Evolutionary conservation across 92 coral and sea anemone species (phyloP).

Genomic region (Epizoanthus illoricatus): DNA sequence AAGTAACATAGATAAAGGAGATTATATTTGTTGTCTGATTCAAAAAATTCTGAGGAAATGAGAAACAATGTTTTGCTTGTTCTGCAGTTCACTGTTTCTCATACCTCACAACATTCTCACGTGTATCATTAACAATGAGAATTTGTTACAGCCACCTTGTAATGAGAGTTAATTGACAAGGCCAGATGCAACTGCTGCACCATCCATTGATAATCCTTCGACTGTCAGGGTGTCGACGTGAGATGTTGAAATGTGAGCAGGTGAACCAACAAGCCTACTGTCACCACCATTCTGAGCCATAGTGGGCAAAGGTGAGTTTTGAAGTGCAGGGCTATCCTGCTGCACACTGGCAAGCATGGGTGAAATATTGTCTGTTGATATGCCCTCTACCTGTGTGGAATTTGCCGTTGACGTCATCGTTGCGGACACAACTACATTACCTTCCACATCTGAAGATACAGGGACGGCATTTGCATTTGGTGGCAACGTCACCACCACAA

Average conservation of each 20-base stretch:
- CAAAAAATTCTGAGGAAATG: too few relatives aligned
- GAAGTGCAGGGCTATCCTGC: slow-evolving; percentile 74
- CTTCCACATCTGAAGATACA: slow-evolving; percentile 62
- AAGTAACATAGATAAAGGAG: too few relatives aligned
- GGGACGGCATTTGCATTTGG: slow-evolving; percentile 76
- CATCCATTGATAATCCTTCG: slow-evolving; percentile 35
- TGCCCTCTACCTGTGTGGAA: slow-evolving; percentile 58
- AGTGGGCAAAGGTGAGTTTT: slow-evolving; percentile 81
- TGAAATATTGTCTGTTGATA: slow-evolving; percentile 55
- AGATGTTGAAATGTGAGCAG: slow-evolving; percentile 54
- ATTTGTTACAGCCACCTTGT: too few relatives aligned
- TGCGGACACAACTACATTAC: slow-evolving; percentile 57
- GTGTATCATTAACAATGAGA: too few relatives aligned
- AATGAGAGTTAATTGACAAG: slow-evolving; percentile 17
- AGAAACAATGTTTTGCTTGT: too few relatives aligned
- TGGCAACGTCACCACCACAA: slow-evolving; percentile 82
- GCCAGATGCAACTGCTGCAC: slow-evolving; percentile 4
- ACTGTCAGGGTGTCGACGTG: slow-evolving; percentile 31
- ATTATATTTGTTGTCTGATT: too few relatives aligned
- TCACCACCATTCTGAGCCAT: slow-evolving; percentile 91
- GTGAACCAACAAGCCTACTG: slow-evolving; percentile 57
- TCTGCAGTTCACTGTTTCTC: too few relatives aligned
- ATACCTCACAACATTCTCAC: too few relatives aligned
- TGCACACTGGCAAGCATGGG: slow-evolving; percentile 67
- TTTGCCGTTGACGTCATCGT: slow-evolving; percentile 60